A percentile compares a stretch with the other conserved stretches of the same genome.
These are phyloP conservation scores for Oreotragus oreotragus DNA, from an alignment of 2,113 vertebrate genomes.

Conservation along the genomic window DNA sequence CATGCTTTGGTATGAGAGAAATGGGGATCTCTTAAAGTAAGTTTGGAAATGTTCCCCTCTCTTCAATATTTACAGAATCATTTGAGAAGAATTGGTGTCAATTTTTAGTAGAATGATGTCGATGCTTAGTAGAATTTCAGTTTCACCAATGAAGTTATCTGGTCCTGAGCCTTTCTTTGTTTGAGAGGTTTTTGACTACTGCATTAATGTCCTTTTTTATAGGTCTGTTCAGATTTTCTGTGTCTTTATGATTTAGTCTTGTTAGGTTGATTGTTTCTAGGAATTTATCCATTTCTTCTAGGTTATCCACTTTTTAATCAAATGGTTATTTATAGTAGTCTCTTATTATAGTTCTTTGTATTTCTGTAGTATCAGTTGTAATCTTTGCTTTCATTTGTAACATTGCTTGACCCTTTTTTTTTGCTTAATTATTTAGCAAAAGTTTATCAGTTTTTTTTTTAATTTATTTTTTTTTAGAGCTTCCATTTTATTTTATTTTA, in stretches of 20 bases:
- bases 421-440: not conserved
- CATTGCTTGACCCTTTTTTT: not conserved
- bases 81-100: not conserved
- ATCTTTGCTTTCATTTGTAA: not conserved
- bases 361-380: not conserved
- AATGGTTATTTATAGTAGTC: not conserved
- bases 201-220: not conserved
- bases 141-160: not conserved
- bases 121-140: not conserved
- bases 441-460: not conserved
- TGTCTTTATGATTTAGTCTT: not conserved
- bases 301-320: not conserved
- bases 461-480: too few relatives aligned
- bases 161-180: not conserved
- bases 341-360: not conserved
- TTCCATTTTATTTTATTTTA: too few relatives aligned
- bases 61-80: not conserved
- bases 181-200: not conserved
- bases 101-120: not conserved
- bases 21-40: not conserved
- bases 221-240: not conserved
- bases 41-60: not conserved
- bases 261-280: not conserved
- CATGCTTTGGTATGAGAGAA: not conserved
- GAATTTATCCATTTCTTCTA: not conserved